Conservation (phyloP, 2,888 invertebrate species). For the Caenorhabditis virilis region DNA sequence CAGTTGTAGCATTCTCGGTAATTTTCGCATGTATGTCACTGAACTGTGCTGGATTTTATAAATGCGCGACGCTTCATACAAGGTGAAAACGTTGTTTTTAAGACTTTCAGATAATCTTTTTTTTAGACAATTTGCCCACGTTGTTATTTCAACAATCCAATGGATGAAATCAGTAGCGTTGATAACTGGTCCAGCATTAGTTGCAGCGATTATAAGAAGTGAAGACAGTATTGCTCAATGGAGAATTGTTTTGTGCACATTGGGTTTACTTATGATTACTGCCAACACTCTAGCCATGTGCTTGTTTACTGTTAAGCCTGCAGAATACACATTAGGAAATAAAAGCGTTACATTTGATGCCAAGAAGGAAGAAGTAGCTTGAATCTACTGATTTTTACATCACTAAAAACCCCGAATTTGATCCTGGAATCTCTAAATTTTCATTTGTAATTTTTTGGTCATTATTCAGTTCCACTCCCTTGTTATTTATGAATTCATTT, state of each 20-base stretch:
- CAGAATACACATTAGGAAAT: constrained; percentile 23
- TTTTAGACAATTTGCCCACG: constrained; percentile 53
- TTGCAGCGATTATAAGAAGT: constrained; percentile 47
- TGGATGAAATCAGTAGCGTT: constrained; percentile 63
- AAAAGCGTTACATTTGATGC: constrained; percentile 21
- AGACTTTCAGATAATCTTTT: background rate
- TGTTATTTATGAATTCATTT: constrained; percentile 3
- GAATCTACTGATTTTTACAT: too few relatives aligned
- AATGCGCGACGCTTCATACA: constrained; percentile 60
- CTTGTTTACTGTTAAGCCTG: constrained; percentile 33
- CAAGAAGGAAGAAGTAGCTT: constrained; percentile 4
- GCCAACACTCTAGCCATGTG: constrained; percentile 16
- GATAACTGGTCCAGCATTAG: constrained; percentile 57
- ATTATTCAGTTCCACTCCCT: background rate
- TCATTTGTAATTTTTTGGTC: constrained; percentile 1
- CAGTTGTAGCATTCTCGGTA: constrained; percentile 45
- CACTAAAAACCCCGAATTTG: constrained; percentile 3
- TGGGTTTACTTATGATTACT: constrained; percentile 18
- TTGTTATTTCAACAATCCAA: constrained; percentile 59
- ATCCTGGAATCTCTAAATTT: constrained; percentile 2
- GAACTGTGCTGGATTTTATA: constrained; percentile 64
- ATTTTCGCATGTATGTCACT: constrained; percentile 52
- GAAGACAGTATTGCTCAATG: constrained; percentile 40
- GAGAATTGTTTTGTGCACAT: constrained; percentile 28
- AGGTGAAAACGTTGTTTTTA: constrained; percentile 21